Evolutionary conservation across 2,888 invertebrate species (phyloP).

Genomic region (Himalopsyche tibetana): DNA sequence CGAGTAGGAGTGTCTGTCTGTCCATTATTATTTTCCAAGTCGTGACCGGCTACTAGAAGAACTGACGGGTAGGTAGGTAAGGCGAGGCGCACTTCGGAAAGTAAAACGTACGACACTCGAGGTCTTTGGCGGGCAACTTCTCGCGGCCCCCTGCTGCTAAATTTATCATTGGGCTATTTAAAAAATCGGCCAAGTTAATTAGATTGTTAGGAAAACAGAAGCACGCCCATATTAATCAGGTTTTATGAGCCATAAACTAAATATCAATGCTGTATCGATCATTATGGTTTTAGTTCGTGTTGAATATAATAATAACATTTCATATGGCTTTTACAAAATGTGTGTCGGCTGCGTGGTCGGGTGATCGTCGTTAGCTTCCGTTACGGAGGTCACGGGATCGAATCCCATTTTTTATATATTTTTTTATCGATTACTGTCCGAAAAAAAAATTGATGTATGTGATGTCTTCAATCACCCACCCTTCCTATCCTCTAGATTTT

Average conservation of each 20-base stretch:
- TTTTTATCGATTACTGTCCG: too few relatives aligned
- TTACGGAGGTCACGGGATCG: too few relatives aligned
- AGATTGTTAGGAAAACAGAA: constrained; percentile 38
- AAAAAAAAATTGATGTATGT: too few relatives aligned
- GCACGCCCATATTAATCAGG: constrained; percentile 35
- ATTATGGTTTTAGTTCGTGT: neutral
- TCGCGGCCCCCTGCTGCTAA: neutral
- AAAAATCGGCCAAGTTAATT: constrained; percentile 12
- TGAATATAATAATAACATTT: too few relatives aligned
- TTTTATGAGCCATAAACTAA: constrained; percentile 28
- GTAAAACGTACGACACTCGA: constrained; percentile 32
- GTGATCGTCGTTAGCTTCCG: too few relatives aligned
- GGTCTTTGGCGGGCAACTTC: neutral
- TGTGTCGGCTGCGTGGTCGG: too few relatives aligned
- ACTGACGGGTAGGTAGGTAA: constrained; percentile 27
- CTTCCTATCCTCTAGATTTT: too few relatives aligned
- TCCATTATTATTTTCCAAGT: constrained; percentile 47
- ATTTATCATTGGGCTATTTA: neutral
- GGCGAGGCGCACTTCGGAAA: constrained; percentile 27
- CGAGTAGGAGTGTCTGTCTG: constrained; percentile 36
- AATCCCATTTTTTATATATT: too few relatives aligned
- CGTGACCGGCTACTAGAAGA: constrained; percentile 55
- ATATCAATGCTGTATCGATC: constrained; percentile 7
- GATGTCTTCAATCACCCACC: too few relatives aligned
- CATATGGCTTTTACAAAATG: too few relatives aligned